Percentiles rank a stretch among this genome's conserved stretches.
These are phyloP conservation scores for Urosaurus nigricauda DNA, from an alignment of 2,797 vertebrate species.

Conservation along the genomic window DNA sequence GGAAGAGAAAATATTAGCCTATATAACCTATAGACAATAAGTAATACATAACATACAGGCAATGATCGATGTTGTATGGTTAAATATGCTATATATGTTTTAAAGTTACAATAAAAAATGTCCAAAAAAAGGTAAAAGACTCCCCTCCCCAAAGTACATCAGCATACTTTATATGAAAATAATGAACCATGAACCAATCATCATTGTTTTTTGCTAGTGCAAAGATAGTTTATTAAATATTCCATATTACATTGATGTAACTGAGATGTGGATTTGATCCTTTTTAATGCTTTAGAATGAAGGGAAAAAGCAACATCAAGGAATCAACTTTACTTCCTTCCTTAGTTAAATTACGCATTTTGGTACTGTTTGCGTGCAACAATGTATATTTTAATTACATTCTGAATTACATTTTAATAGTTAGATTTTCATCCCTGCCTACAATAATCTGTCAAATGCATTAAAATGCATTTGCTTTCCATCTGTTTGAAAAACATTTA, in stretches of 20 bases:
- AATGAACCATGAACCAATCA: background rate
- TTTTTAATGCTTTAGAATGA: conserved; percentile 23
- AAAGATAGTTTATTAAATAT: background rate
- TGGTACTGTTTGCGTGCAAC: conserved; percentile 29
- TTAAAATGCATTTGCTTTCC: conserved; percentile 38
- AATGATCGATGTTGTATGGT: too few species aligned
- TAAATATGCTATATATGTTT: too few species aligned
- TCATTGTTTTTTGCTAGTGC: conserved; percentile 13
- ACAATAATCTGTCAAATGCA: conserved; percentile 34
- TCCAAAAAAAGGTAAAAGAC: too few species aligned
- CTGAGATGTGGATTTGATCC: conserved; percentile 1
- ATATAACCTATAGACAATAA: too few species aligned
- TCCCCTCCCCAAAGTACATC: too few species aligned
- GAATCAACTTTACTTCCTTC: background rate
- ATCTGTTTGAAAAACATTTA: conserved; percentile 51
- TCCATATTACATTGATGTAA: conserved; percentile 1
- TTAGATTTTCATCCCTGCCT: conserved; percentile 36
- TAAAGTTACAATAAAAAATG: too few species aligned
- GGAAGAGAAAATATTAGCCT: too few species aligned
- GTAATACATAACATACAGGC: too few species aligned
- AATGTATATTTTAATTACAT: conserved; percentile 37
- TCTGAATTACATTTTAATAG: conserved; percentile 45
- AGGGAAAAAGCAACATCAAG: conserved; percentile 15
- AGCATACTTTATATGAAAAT: conserved; percentile 29
- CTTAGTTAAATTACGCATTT: conserved; percentile 44